Percentiles rank a stretch among this genome's conserved stretches.
Evolutionary conservation across 2,113 vertebrate genomes (phyloP).

Genomic region (Microcebus griseorufus): DNA sequence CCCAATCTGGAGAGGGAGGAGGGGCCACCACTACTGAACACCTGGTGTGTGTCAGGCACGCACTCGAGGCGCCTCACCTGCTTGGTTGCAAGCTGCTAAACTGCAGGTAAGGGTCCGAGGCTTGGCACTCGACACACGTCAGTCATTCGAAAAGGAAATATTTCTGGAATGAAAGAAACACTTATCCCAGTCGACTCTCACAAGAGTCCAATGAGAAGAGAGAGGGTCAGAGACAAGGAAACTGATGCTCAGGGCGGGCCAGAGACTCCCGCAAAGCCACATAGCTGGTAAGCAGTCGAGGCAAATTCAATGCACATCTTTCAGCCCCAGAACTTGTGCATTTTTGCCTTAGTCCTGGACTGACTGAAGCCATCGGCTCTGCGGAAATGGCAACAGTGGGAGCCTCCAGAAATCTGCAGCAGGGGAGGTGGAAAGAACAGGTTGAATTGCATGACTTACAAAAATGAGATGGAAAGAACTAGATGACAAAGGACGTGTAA

Average conservation of each 20-base stretch:
- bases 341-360: not conserved
- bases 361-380: not conserved
- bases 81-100: not conserved
- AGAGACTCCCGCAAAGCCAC: not conserved
- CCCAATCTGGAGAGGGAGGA: not conserved
- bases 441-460: not conserved
- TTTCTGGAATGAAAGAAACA: not conserved
- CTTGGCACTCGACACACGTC: not conserved
- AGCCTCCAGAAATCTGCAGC: not conserved
- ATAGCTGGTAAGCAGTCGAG: not conserved
- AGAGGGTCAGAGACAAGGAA: not conserved
- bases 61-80: not conserved
- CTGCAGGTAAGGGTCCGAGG: not conserved
- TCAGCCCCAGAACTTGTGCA: not conserved
- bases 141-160: not conserved
- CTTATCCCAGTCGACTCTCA: not conserved
- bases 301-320: not conserved
- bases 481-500: not conserved
- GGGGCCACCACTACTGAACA: not conserved
- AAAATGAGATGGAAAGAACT: not conserved
- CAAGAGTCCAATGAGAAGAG: not conserved
- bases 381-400: not conserved
- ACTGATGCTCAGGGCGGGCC: not conserved
- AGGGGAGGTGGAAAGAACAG: not conserved
- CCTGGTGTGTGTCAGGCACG: not conserved